A percentile compares a stretch with the other conserved stretches of the same genome.
Evolutionary conservation across 2,888 invertebrate species (phyloP).

Genomic region (Tanaodytes sp.): DNA sequence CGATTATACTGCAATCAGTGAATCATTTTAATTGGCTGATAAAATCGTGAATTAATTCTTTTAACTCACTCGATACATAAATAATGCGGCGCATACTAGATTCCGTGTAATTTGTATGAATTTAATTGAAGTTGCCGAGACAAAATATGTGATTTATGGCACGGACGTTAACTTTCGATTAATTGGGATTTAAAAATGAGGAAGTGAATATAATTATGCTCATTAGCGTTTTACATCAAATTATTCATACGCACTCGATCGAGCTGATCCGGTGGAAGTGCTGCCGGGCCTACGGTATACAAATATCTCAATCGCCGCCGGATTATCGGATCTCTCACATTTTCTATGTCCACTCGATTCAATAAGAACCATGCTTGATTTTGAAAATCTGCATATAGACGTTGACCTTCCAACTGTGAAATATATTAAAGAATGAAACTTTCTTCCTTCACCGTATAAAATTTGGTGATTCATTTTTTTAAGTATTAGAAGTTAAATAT

Average conservation of each 20-base stretch:
- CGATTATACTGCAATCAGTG: conserved; percentile 75
- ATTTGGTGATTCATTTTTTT: too few relatives aligned
- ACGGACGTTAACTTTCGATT: too few relatives aligned
- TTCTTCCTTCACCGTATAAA: too few relatives aligned
- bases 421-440: conserved; percentile 12
- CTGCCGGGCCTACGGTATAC: conserved; percentile 87
- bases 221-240: background rate
- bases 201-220: too few relatives aligned
- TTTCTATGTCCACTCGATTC: conserved; percentile 79
- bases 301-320: conserved; percentile 84
- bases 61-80: background rate
- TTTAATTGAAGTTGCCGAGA: too few relatives aligned
- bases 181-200: too few relatives aligned
- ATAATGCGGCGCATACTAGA: too few relatives aligned
- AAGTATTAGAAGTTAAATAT: too few relatives aligned
- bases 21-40: conserved; percentile 6
- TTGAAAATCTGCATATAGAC: conserved; percentile 87
- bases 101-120: too few relatives aligned
- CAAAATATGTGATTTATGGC: too few relatives aligned
- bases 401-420: conserved; percentile 85
- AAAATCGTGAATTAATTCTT: background rate
- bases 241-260: conserved; percentile 80
- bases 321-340: conserved; percentile 80
- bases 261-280: conserved; percentile 86
- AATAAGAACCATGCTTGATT: conserved; percentile 85